Percentiles rank a stretch among this genome's conserved stretches.
Evolutionary conservation across 2,113 vertebrate genomes (phyloP).

Genomic region (Hoplias malabaricus): DNA sequence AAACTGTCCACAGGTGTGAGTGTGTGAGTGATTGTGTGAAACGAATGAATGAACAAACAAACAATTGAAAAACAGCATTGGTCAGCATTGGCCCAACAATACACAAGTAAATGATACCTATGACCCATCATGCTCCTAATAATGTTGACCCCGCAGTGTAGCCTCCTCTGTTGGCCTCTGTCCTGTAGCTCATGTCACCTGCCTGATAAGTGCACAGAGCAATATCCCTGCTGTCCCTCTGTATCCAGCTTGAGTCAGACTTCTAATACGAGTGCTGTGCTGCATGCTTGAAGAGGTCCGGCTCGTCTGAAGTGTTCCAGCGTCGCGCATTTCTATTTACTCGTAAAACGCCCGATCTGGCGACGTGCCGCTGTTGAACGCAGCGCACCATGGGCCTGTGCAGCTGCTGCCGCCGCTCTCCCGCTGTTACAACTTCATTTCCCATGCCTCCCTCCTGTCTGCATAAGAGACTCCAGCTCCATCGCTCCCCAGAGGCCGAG

Average conservation of each 20-base stretch:
- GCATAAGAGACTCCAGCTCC: neutral
- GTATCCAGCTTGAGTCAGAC: neutral
- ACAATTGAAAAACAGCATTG: too few species aligned
- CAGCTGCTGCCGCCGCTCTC: neutral
- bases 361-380: neutral
- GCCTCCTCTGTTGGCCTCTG: neutral
- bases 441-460: neutral
- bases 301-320: neutral
- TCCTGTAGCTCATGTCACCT: neutral
- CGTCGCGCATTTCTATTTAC: neutral
- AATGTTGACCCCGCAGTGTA: too few species aligned
- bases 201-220: neutral
- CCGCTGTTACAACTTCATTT: conserved; percentile 16
- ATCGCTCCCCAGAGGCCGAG: neutral
- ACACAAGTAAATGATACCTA: too few species aligned
- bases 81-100: too few species aligned
- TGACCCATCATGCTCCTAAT: too few species aligned
- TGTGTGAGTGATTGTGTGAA: too few species aligned
- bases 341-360: neutral
- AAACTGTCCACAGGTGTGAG: too few species aligned
- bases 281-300: neutral
- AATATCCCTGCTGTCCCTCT: neutral
- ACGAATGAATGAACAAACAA: too few species aligned
- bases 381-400: neutral
- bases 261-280: neutral